A percentile compares a stretch with the other conserved stretches of the same genome.
These are phyloP conservation scores for Anguilla anguilla DNA, from an alignment of 2,797 vertebrate genomes.

Conservation along the genomic window DNA sequence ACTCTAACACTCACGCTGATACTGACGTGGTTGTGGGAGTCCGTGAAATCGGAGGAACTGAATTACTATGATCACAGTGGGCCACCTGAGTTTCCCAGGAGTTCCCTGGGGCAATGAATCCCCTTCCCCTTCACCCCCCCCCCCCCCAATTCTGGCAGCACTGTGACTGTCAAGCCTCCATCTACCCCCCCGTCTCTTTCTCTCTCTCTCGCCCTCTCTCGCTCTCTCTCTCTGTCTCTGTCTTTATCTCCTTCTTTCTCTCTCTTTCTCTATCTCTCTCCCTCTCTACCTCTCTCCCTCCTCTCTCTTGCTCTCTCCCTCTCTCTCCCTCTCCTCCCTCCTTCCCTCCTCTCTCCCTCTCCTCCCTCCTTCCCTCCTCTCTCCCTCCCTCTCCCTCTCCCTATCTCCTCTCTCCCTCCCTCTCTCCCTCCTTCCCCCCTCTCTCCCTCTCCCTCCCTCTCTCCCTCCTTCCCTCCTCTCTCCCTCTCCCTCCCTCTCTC, in stretches of 20 bases:
- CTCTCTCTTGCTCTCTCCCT: no score
- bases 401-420: not conserved
- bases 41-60: slow-evolving; percentile 35
- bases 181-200: slow-evolving; percentile 31
- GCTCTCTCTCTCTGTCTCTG: slow-evolving; percentile 17
- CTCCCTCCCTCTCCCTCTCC: no score
- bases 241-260: not conserved
- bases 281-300: no score
- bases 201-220: slow-evolving; percentile 44
- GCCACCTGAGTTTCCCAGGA: not conserved
- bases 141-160: not conserved
- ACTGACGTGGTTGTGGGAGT: slow-evolving; percentile 16
- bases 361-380: slow-evolving; percentile 37
- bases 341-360: slow-evolving; percentile 41
- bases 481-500: slow-evolving; percentile 33
- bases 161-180: not conserved
- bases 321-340: slow-evolving; percentile 8
- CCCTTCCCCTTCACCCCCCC: not conserved
- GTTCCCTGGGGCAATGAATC: not conserved
- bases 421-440: not conserved
- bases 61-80: not conserved
- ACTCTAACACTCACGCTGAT: not conserved
- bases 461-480: not conserved
- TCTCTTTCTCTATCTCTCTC: not conserved
- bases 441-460: slow-evolving; percentile 35